These are phyloP conservation scores for Cheirogaleus major DNA, from an alignment of 2,797 vertebrate species.

Conservation along the genomic window DNA sequence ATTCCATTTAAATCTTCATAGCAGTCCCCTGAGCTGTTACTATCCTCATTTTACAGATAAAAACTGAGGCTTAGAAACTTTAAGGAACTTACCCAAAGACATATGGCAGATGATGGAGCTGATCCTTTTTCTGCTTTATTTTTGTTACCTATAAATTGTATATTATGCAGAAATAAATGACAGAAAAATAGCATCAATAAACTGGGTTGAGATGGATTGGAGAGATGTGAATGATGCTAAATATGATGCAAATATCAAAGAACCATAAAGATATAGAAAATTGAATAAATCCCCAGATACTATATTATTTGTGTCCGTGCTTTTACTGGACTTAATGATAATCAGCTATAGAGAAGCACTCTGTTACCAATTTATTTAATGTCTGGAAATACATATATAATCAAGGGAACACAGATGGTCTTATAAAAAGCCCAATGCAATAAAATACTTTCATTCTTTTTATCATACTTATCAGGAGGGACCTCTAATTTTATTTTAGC, in stretches of 20 bases:
- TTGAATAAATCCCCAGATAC: neutral
- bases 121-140: neutral
- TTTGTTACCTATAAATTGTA: neutral
- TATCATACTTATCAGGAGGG: neutral
- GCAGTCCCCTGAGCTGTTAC: neutral
- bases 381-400: conserved; percentile 35
- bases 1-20: neutral
- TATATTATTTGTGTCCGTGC: neutral
- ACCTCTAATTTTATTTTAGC: conserved; percentile 45
- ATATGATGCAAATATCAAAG: neutral
- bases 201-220: neutral
- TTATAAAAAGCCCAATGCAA: neutral
- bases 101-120: neutral
- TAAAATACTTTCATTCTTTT: conserved; percentile 20
- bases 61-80: neutral
- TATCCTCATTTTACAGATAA: neutral
- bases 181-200: neutral
- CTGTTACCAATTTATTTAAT: conserved; percentile 51
- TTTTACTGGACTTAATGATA: conserved; percentile 19
- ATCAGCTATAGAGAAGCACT: neutral
- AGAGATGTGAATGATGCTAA: neutral
- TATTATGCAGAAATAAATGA: neutral
- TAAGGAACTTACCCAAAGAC: neutral
- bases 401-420: neutral
- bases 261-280: neutral